These are phyloP conservation scores for Silurus aristotelis DNA, from an alignment of 2,797 vertebrate genomes.

Conservation along the genomic window DNA sequence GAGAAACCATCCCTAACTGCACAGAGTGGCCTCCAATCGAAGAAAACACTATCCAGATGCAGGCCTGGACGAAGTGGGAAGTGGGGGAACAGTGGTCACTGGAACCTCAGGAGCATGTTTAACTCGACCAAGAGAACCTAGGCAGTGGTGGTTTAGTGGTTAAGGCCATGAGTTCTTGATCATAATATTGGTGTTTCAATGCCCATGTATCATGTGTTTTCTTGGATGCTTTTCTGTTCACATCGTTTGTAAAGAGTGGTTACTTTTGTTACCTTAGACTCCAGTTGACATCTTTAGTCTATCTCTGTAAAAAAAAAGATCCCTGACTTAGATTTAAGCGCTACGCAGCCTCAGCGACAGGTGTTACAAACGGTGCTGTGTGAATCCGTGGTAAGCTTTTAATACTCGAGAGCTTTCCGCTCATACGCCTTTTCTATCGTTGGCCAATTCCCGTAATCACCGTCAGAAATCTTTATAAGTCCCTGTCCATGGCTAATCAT, in stretches of 20 bases:
- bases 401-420: background rate
- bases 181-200: no score
- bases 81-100: no score
- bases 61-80: no score
- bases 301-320: background rate
- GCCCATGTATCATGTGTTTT: background rate
- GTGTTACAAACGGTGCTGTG: background rate
- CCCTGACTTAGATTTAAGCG: background rate
- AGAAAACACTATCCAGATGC: no score
- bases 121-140: no score
- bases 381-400: background rate
- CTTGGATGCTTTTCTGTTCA: background rate
- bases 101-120: no score
- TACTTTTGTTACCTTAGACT: background rate
- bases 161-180: no score
- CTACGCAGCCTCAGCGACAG: background rate
- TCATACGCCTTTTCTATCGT: background rate
- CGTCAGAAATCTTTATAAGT: slow-evolving; percentile 1
- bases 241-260: background rate
- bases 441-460: background rate
- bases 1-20: no score
- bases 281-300: background rate
- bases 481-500: slow-evolving; percentile 18
- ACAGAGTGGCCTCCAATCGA: no score
- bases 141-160: no score